These are phyloP conservation scores for Florisuga fusca DNA, from an alignment of 2,797 vertebrate genomes.

Conservation along the genomic window DNA sequence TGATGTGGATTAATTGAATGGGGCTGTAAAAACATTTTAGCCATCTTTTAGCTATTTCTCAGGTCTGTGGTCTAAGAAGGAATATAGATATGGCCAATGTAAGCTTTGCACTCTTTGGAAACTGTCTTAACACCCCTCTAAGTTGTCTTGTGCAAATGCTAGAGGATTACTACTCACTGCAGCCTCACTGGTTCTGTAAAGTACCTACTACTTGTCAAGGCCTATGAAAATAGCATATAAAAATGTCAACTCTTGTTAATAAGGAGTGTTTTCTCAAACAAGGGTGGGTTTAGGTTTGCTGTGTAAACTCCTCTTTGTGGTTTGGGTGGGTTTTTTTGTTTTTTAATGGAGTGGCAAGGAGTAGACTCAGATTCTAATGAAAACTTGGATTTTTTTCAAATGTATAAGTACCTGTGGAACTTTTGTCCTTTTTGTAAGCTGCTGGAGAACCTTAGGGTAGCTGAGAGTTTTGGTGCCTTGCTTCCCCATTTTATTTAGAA, in stretches of 20 bases:
- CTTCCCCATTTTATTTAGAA: not conserved
- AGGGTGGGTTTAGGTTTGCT: not conserved
- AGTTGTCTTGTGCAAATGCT: slow-evolving; percentile 6
- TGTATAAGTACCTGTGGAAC: not conserved
- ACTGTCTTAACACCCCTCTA: not conserved
- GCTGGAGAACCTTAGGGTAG: not conserved
- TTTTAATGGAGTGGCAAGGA: not conserved
- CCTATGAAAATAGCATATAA: not conserved
- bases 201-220: not conserved
- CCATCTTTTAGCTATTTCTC: not conserved
- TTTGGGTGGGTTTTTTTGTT: not conserved
- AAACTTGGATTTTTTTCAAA: not conserved
- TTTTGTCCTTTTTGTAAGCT: not conserved
- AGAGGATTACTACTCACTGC: not conserved
- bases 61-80: not conserved
- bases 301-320: not conserved
- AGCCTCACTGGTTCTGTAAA: not conserved
- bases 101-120: not conserved
- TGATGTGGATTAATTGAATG: not conserved
- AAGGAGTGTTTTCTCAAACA: not conserved
- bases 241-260: not conserved
- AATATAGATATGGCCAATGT: not conserved
- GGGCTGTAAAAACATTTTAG: not conserved
- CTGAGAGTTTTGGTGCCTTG: not conserved
- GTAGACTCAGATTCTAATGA: not conserved